Conservation (phyloP, 2,888 invertebrate species). For the Lepidocyrtinus sp. region DNA sequence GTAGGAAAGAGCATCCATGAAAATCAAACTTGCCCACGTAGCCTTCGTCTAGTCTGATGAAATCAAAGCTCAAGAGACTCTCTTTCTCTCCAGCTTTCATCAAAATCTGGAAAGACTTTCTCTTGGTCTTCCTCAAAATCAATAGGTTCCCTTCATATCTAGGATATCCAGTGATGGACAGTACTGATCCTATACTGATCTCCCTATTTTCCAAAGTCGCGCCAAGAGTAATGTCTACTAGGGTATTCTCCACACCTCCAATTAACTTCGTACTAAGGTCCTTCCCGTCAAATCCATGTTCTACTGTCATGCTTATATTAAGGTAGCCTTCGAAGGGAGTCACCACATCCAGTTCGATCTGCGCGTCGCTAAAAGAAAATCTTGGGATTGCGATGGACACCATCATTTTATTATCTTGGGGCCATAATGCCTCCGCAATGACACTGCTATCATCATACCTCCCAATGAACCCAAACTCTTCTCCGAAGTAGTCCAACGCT, state of each 20-base stretch:
- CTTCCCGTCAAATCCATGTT: constrained; percentile 12
- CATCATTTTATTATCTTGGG: constrained; percentile 50
- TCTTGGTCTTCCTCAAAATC: constrained; percentile 26
- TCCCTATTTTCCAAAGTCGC: constrained; percentile 18
- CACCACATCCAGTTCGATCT: constrained; percentile 43
- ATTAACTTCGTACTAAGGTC: constrained; percentile 16
- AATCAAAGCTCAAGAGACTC: constrained; percentile 42
- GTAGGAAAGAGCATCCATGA: constrained; percentile 59
- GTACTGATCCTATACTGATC: constrained; percentile 29
- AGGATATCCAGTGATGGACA: constrained; percentile 45
- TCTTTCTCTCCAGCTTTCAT: constrained; percentile 44
- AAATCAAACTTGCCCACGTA: constrained; percentile 50
- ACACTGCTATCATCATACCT: constrained; percentile 52
- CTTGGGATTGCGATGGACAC: constrained; percentile 31
- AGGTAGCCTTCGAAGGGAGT: constrained; percentile 62
- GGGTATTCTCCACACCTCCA: constrained; percentile 19
- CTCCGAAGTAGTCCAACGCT: constrained; percentile 64
- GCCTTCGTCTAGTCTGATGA: constrained; percentile 53
- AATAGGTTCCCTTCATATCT: constrained; percentile 42
- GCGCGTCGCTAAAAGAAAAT: constrained; percentile 25
- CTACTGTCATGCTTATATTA: constrained; percentile 26
- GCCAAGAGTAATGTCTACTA: constrained; percentile 3
- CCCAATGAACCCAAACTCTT: constrained; percentile 48
- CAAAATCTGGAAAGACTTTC: constrained; percentile 48
- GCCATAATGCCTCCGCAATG: constrained; percentile 48